Evolutionary conservation across 2,888 invertebrate species (phyloP).

Genomic region (Schizaphis graminum): DNA sequence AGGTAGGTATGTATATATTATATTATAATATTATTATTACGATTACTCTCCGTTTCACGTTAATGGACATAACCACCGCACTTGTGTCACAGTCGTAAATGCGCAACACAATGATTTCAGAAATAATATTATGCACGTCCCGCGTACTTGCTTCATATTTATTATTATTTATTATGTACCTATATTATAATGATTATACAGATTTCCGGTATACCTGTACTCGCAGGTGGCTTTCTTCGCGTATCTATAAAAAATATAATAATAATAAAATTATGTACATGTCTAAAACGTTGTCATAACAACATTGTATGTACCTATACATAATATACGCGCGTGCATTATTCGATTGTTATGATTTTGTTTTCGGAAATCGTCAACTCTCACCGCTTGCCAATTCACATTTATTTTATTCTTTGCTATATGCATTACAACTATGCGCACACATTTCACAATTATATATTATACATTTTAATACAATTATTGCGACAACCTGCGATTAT

Average conservation of each 20-base stretch:
- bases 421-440: background rate
- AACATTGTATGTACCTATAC: background rate
- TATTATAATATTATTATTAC: background rate
- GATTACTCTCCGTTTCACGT: constrained; percentile 32
- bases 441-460: background rate
- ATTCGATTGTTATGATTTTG: constrained; percentile 13
- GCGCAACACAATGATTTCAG: constrained; percentile 16
- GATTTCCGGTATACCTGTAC: constrained; percentile 38
- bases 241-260: background rate
- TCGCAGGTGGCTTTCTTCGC: background rate
- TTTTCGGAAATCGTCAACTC: constrained; percentile 10
- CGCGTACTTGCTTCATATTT: background rate
- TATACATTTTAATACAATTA: background rate
- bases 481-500: background rate
- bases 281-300: background rate
- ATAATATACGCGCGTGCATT: background rate
- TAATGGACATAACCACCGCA: background rate
- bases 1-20: background rate
- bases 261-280: background rate
- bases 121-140: background rate
- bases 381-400: background rate
- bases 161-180: background rate
- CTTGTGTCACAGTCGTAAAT: background rate
- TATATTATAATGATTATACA: background rate
- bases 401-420: background rate